Percentiles rank a stretch among this genome's conserved stretches.
Evolutionary conservation across 1,140 invertebrate genomes (phyloP).

Genomic region (Trichonephila clavata): DNA sequence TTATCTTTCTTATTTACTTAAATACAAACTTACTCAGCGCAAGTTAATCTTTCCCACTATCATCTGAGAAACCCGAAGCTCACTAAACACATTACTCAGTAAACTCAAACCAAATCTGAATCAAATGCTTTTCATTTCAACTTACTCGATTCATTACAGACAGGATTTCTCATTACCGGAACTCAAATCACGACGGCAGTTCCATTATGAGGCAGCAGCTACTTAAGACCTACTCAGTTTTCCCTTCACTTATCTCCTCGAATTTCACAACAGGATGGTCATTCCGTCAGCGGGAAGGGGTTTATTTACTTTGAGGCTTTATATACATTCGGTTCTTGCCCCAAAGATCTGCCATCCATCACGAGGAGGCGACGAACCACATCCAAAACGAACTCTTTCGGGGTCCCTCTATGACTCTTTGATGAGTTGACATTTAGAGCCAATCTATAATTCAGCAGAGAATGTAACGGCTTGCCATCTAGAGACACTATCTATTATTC

Average conservation of each 20-base stretch:
- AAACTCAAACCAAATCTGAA: too few relatives aligned
- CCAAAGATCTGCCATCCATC: conserved; percentile 23
- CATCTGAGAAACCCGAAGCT: too few relatives aligned
- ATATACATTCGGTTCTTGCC: conserved; percentile 5
- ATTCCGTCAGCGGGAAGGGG: background rate
- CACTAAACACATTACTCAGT: too few relatives aligned
- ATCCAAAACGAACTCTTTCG: conserved; percentile 13
- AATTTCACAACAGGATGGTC: background rate
- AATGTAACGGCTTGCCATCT: conserved; percentile 25
- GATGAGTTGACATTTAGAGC: conserved; percentile 63
- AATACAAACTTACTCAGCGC: too few relatives aligned
- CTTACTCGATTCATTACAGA: background rate
- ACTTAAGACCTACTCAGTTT: conserved; percentile 22
- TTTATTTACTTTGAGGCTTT: conserved; percentile 6
- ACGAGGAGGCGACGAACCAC: conserved; percentile 12
- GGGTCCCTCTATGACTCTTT: conserved; percentile 34
- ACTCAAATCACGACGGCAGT: background rate
- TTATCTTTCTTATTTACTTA: too few relatives aligned
- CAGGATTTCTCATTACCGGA: background rate
- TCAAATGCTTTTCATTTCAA: background rate
- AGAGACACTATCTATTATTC: conserved; percentile 40
- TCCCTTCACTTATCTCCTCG: conserved; percentile 9
- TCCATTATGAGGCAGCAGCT: background rate
- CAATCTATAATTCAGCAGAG: conserved; percentile 50
- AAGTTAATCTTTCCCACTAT: too few relatives aligned